Percentiles rank a stretch among this genome's conserved stretches.
Conservation (phyloP, 2,797 vertebrate species). For the Ibycter americanus region DNA sequence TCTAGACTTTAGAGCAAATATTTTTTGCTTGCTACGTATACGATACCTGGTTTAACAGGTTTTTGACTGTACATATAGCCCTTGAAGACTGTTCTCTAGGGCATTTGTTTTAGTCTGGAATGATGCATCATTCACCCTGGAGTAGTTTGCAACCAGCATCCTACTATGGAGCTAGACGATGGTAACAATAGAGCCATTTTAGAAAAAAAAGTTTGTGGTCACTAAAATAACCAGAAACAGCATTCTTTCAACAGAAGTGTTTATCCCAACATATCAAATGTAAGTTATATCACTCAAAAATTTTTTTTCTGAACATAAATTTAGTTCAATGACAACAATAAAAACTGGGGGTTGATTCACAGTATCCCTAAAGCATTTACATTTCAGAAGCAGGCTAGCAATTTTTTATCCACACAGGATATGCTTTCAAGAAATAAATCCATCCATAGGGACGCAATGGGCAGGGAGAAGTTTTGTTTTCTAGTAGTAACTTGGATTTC, state of each 20-base stretch:
- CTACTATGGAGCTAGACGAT: not conserved
- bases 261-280: not conserved
- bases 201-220: not conserved
- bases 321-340: not conserved
- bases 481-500: not conserved
- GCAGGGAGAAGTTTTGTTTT: not conserved
- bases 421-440: not conserved
- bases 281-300: not conserved
- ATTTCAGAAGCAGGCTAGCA: not conserved
- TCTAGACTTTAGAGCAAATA: not conserved
- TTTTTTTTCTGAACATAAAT: not conserved
- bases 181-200: not conserved
- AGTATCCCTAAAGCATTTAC: not conserved
- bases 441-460: not conserved
- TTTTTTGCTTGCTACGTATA: not conserved
- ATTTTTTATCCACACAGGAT: not conserved
- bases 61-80: not conserved
- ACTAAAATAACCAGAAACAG: not conserved
- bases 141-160: not conserved
- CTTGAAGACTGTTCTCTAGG: not conserved
- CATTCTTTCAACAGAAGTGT: not conserved
- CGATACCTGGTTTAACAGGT: not conserved
- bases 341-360: not conserved
- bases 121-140: not conserved
- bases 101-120: not conserved